Evolutionary conservation across 2,113 vertebrate genomes (phyloP).

Genomic region (Oplegnathus fasciatus): DNA sequence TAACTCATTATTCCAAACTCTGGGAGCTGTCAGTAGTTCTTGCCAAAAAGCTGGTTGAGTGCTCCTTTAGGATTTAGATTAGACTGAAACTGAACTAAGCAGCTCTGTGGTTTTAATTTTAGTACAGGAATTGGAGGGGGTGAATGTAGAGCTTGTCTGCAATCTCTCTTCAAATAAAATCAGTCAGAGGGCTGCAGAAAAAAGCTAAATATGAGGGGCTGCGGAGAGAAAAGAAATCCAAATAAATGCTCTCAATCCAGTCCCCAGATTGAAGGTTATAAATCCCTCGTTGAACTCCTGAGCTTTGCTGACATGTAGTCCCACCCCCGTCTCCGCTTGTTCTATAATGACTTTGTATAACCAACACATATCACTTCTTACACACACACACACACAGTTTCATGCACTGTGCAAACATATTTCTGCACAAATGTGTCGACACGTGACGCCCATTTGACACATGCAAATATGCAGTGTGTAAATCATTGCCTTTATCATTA

Average conservation of each 20-base stretch:
- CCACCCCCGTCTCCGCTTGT: neutral
- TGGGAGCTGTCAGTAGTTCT: slow-evolving; percentile 48
- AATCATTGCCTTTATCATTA: slow-evolving; percentile 21
- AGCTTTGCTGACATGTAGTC: slow-evolving; percentile 25
- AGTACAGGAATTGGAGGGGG: slow-evolving; percentile 32
- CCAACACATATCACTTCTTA: slow-evolving; percentile 4
- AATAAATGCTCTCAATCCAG: slow-evolving; percentile 34
- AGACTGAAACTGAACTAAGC: slow-evolving; percentile 56
- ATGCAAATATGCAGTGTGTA: slow-evolving; percentile 19
- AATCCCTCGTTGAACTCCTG: slow-evolving; percentile 41
- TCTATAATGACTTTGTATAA: slow-evolving; percentile 33
- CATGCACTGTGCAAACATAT: slow-evolving; percentile 15
- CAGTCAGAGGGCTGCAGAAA: slow-evolving; percentile 33
- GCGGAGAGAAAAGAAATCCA: slow-evolving; percentile 10
- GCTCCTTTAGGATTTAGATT: slow-evolving; percentile 56
- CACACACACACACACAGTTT: neutral
- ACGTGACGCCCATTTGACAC: neutral
- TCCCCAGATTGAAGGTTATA: slow-evolving; percentile 21
- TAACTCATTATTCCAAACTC: slow-evolving; percentile 58
- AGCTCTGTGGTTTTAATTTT: slow-evolving; percentile 66
- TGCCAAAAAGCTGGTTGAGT: slow-evolving; percentile 48
- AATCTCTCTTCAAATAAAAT: slow-evolving; percentile 45
- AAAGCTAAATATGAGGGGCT: slow-evolving; percentile 6
- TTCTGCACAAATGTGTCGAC: slow-evolving; percentile 10
- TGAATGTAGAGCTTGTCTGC: slow-evolving; percentile 17